Conservation (phyloP, 2,888 invertebrate species). For the Chorisops tibialis region DNA sequence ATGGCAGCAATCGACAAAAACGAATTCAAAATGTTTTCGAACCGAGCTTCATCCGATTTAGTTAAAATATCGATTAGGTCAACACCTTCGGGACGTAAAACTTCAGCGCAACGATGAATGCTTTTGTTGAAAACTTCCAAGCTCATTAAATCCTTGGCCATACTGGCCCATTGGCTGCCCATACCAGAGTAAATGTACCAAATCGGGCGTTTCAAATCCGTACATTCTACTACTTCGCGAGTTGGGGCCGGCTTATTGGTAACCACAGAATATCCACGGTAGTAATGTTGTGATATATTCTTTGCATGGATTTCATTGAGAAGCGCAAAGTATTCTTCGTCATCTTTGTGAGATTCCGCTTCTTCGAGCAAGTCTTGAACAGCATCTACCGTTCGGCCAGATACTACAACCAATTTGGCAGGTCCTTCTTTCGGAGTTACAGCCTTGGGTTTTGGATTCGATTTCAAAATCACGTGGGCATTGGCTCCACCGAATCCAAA, state of each 20-base stretch:
- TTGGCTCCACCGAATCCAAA: constrained; percentile 99
- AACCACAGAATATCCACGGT: constrained; percentile 78
- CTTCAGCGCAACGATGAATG: constrained; percentile 71
- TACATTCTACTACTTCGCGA: constrained; percentile 55
- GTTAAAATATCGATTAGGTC: constrained; percentile 79
- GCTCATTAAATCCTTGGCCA: constrained; percentile 83
- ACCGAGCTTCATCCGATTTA: constrained; percentile 70
- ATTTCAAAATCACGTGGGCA: constrained; percentile 83
- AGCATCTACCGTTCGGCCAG: constrained; percentile 82
- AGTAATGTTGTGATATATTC: constrained; percentile 71
- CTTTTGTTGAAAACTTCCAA: constrained; percentile 78
- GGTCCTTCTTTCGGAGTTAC: constrained; percentile 57
- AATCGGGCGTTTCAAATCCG: constrained; percentile 70
- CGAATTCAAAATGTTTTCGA: constrained; percentile 82
- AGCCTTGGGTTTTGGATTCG: constrained; percentile 68
- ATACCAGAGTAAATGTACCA: constrained; percentile 98
- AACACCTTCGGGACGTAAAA: constrained; percentile 73
- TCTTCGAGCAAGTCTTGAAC: constrained; percentile 64
- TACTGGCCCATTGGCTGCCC: constrained; percentile 97
- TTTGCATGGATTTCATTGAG: constrained; percentile 70
- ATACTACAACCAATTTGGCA: constrained; percentile 71
- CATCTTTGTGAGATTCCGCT: constrained; percentile 59
- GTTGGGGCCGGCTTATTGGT: constrained; percentile 53
- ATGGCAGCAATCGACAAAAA: constrained; percentile 94
- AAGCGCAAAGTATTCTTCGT: constrained; percentile 73